phyloP scores from a whole-genome alignment of 2,113 vertebrate species.

The Garra rufa region DNA sequence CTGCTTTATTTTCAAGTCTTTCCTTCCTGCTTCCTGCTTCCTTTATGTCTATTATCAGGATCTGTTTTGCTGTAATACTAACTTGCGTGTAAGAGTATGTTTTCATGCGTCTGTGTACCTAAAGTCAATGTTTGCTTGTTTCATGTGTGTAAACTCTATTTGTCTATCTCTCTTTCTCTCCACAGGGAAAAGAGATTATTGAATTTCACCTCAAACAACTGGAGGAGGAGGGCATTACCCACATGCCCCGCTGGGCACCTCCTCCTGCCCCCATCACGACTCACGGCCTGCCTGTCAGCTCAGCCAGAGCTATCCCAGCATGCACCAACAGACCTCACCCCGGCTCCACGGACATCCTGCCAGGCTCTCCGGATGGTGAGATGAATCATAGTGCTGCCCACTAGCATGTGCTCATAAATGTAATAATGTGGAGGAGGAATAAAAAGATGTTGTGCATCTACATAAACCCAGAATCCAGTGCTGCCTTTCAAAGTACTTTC shows the following conservation, averaged over 20 bases:
- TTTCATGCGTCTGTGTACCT: neutral
- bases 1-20: neutral
- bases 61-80: neutral
- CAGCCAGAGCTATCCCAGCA: slow-evolving; percentile 63
- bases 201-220: slow-evolving; percentile 91
- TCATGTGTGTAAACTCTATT: neutral
- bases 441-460: neutral
- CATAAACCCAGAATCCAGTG: neutral
- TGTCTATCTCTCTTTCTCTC: neutral
- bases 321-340: slow-evolving; percentile 69
- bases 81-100: neutral
- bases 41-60: neutral
- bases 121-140: slow-evolving; percentile 1
- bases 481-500: neutral
- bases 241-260: slow-evolving; percentile 87
- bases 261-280: slow-evolving; percentile 57
- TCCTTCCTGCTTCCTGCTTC: neutral
- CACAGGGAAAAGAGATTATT: slow-evolving; percentile 95
- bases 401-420: neutral
- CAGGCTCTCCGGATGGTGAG: slow-evolving; percentile 83
- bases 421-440: neutral
- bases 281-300: slow-evolving; percentile 61
- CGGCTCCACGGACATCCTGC: slow-evolving; percentile 67
- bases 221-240: slow-evolving; percentile 87
- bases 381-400: neutral